These are phyloP conservation scores for Hippocampus comes DNA, from an alignment of 2,113 vertebrate species.

Conservation along the genomic window DNA sequence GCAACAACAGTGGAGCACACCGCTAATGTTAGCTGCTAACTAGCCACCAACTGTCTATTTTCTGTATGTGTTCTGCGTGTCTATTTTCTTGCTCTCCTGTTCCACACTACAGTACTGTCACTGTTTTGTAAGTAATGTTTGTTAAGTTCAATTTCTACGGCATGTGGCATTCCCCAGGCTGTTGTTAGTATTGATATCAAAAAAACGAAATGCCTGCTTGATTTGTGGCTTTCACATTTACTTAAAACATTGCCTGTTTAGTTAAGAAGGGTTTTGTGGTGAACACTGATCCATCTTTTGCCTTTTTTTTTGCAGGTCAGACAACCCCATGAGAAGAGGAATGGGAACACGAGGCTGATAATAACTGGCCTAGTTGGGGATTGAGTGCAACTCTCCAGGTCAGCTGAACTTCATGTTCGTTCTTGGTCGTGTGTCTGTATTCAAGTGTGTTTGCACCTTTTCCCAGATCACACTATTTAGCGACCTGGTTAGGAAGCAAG, in stretches of 20 bases:
- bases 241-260: background rate
- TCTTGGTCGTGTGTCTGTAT: background rate
- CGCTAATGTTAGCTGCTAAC: too few species aligned
- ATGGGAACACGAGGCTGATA: constrained; percentile 31
- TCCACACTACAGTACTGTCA: too few species aligned
- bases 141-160: too few species aligned
- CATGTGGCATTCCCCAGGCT: too few species aligned
- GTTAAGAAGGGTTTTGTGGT: background rate
- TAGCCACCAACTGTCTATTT: too few species aligned
- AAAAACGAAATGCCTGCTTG: background rate
- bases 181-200: too few species aligned
- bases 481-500: constrained; percentile 21
- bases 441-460: constrained; percentile 26
- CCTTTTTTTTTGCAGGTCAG: constrained; percentile 24
- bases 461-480: constrained; percentile 33
- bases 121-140: too few species aligned
- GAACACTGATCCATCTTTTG: constrained; percentile 14
- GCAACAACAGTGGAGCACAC: too few species aligned
- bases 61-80: too few species aligned
- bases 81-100: too few species aligned
- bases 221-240: background rate
- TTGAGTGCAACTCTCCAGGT: constrained; percentile 36
- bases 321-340: constrained; percentile 12
- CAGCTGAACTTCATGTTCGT: constrained; percentile 47
- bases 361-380: constrained; percentile 54